phyloP scores from a whole-genome alignment of 30 jellyfish, hydroid and myxozoan genomes.

The Catostylus mosaicus region DNA sequence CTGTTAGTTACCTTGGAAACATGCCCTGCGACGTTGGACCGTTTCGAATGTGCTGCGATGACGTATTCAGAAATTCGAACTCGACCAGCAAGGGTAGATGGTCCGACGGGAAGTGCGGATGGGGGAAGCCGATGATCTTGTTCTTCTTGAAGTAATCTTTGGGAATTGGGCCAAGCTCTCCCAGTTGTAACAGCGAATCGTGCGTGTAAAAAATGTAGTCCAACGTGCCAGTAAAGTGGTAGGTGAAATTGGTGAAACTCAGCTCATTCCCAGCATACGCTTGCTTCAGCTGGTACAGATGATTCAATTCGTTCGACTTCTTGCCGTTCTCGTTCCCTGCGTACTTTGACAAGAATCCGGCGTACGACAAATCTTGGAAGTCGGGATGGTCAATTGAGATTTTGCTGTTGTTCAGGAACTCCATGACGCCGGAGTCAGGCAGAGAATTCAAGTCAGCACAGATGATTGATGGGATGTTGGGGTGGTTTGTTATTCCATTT shows the following conservation, averaged over 20 bases:
- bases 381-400: slow-evolving; percentile 89
- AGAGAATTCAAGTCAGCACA: slow-evolving; percentile 95
- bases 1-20: slow-evolving; percentile 67
- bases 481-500: slow-evolving; percentile 55
- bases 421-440: slow-evolving; percentile 97
- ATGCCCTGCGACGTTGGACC: slow-evolving; percentile 41
- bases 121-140: slow-evolving; percentile 94
- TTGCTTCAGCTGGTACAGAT: slow-evolving; percentile 76
- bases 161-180: slow-evolving; percentile 89
- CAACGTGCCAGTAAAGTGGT: slow-evolving; percentile 89
- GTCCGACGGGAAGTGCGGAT: slow-evolving; percentile 98
- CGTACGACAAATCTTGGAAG: slow-evolving; percentile 83
- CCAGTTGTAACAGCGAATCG: slow-evolving; percentile 73
- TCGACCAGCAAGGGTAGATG: slow-evolving; percentile 90
- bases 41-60: slow-evolving; percentile 37
- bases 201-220: slow-evolving; percentile 93
- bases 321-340: slow-evolving; percentile 77
- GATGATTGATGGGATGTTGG: slow-evolving; percentile 73
- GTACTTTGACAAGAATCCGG: slow-evolving; percentile 79
- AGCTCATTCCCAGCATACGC: slow-evolving; percentile 77
- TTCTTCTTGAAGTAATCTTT: slow-evolving; percentile 79
- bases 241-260: slow-evolving; percentile 91
- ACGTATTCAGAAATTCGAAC: slow-evolving; percentile 64
- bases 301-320: slow-evolving; percentile 79
- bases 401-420: slow-evolving; percentile 75